These are phyloP conservation scores for Cantharis lateralis DNA, from an alignment of 2,888 invertebrate genomes.

Conservation along the genomic window DNA sequence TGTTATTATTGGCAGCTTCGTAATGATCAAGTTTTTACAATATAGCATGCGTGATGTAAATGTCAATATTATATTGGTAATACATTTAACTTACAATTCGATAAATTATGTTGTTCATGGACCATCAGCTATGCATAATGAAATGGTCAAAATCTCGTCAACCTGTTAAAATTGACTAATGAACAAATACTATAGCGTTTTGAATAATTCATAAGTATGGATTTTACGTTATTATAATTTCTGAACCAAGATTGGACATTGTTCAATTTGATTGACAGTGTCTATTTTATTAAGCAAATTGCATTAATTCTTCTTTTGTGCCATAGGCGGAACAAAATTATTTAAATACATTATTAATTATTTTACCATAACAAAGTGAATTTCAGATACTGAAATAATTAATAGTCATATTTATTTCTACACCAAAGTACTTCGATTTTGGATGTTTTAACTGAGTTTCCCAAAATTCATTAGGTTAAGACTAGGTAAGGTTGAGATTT, in stretches of 20 bases:
- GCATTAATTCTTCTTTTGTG: background rate
- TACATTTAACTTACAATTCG: constrained; percentile 13
- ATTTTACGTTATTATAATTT: constrained; percentile 16
- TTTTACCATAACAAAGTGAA: background rate
- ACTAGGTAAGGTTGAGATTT: too few relatives aligned
- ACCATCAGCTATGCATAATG: constrained; percentile 10
- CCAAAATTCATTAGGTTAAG: too few relatives aligned
- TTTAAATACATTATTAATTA: background rate
- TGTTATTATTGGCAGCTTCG: background rate
- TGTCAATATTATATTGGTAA: constrained; percentile 6
- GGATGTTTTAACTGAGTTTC: too few relatives aligned
- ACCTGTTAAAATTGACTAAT: constrained; percentile 22
- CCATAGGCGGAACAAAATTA: background rate
- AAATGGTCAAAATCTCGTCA: constrained; percentile 13
- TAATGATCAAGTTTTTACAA: background rate
- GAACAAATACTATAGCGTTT: constrained; percentile 8
- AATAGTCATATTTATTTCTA: too few relatives aligned
- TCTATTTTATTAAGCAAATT: background rate
- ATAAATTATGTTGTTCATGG: constrained; percentile 10
- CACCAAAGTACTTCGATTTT: background rate
- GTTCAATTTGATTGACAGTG: background rate
- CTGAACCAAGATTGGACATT: background rate
- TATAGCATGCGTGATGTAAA: background rate
- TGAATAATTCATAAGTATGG: constrained; percentile 21
- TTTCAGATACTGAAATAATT: background rate